Percentiles rank a stretch among this genome's conserved stretches.
These are phyloP conservation scores for Stomorhina lunata DNA, from an alignment of 2,888 invertebrate species.

Conservation along the genomic window DNA sequence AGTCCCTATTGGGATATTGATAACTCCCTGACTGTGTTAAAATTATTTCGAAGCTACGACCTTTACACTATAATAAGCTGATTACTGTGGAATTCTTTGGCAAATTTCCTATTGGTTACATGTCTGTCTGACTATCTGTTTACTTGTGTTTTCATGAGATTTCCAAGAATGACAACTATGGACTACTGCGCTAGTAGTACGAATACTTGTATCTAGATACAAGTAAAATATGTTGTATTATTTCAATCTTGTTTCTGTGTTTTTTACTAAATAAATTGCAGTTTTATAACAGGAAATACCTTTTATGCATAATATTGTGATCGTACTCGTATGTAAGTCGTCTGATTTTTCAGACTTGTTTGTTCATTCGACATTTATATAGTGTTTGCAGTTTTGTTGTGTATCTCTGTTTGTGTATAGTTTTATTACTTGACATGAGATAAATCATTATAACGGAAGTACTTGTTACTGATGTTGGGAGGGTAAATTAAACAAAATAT, in stretches of 20 bases:
- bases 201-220: background rate
- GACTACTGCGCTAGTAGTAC: slow-evolving; percentile 26
- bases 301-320: slow-evolving; percentile 57
- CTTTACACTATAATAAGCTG: no score
- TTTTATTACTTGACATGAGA: slow-evolving; percentile 56
- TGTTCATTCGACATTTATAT: slow-evolving; percentile 35
- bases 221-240: slow-evolving; percentile 18
- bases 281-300: slow-evolving; percentile 66
- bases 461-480: slow-evolving; percentile 64
- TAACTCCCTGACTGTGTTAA: no score
- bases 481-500: slow-evolving; percentile 44
- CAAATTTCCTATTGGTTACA: no score
- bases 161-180: slow-evolving; percentile 25
- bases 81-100: no score
- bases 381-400: slow-evolving; percentile 5
- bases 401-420: slow-evolving; percentile 9
- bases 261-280: slow-evolving; percentile 55
- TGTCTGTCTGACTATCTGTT: background rate
- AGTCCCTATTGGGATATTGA: no score
- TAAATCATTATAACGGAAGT: slow-evolving; percentile 66
- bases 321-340: background rate
- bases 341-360: slow-evolving; percentile 25
- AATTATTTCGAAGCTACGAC: no score
- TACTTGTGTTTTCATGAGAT: background rate
- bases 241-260: slow-evolving; percentile 52